A percentile compares a stretch with the other conserved stretches of the same genome.
Conservation (phyloP, 1,140 invertebrate species). For the Periplaneta americana region DNA sequence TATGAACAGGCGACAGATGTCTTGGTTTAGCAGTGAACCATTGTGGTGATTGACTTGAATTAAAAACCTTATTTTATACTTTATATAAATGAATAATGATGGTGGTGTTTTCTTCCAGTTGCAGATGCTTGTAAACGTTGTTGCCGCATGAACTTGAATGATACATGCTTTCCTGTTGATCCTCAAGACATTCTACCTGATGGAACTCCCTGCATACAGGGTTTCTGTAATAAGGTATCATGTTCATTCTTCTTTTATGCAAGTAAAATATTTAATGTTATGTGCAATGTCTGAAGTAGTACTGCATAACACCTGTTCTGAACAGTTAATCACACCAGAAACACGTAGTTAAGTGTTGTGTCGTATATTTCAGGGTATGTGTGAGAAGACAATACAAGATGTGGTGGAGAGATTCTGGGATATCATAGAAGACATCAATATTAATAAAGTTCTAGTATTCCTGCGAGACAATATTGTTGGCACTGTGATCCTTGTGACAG, state of each 20-base stretch:
- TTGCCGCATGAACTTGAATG: constrained; percentile 83
- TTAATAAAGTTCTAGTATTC: constrained; percentile 84
- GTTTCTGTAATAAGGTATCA: constrained; percentile 86
- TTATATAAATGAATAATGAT: too few relatives aligned
- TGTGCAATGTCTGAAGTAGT: too few relatives aligned
- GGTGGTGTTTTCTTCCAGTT: constrained; percentile 49
- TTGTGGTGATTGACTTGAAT: too few relatives aligned
- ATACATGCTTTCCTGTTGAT: constrained; percentile 85
- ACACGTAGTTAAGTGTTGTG: too few relatives aligned
- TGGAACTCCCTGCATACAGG: constrained; percentile 92
- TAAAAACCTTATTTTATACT: too few relatives aligned
- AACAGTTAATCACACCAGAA: too few relatives aligned
- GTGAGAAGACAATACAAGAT: constrained; percentile 91
- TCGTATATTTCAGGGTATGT: constrained; percentile 70
- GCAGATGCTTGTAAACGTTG: constrained; percentile 83
- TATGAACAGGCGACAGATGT: too few relatives aligned
- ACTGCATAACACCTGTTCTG: too few relatives aligned
- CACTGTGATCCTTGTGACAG: constrained; percentile 80
- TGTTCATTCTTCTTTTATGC: too few relatives aligned
- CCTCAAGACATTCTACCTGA: constrained; percentile 83
- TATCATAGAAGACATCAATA: constrained; percentile 93
- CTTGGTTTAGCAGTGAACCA: too few relatives aligned
- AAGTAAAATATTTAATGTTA: too few relatives aligned
- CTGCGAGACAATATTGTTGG: constrained; percentile 86
- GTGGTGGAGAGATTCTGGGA: constrained; percentile 95